Base-by-base conservation (phyloP, 1,140 invertebrate genomes). In the Orius insidiosus region DNA sequence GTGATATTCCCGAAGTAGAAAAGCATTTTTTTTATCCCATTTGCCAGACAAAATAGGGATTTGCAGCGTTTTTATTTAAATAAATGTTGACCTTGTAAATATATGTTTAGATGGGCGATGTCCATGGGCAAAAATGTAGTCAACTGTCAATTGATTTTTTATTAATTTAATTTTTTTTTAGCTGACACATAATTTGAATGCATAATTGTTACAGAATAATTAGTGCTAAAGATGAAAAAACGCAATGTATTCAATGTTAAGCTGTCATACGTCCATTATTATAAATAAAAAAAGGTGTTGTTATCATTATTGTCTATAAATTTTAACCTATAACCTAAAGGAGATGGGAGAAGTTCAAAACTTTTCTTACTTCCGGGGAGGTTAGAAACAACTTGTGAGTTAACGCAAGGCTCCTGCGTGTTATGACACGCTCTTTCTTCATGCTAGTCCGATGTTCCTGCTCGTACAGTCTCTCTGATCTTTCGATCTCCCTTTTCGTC, bases 191-290 rank as follows among this genome's bases (percentile, higher is more conserved):
- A 34, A 42, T 42, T 48, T 39, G 8, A 48, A 49, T 35, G 47
- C 42, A 24, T 49, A 49, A 37, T 49, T 18, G 30, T 49, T 45
- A 39, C 42, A 15, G 14, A 30, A 43, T 41, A 48, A 40, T 30
- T 48, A 48, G 40, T 48, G 47, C 47, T 48, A 48, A 41, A 35
- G 11, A 24, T 24, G 30, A 13, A 33, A 44, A 48, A 48, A 37
- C 44, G 47, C 47, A 49, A 49, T 42, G 39, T 49, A 45, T 49
- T 49, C 47, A 49, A 49, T 49, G 47, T 49, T 49, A 49, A 47
- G 47, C 47, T 49, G 47, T 49, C 47, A 49, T 49, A 44, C 47
- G 47, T 49, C 47, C 47, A 49, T 49, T 43, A 49, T 49, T 49
- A 49, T 49, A 42, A 49, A 49, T 43, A 30, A 43, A 43, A 49